Base-by-base conservation (phyloP, 2,113 vertebrate genomes). In the Axis porcinus region DNA sequence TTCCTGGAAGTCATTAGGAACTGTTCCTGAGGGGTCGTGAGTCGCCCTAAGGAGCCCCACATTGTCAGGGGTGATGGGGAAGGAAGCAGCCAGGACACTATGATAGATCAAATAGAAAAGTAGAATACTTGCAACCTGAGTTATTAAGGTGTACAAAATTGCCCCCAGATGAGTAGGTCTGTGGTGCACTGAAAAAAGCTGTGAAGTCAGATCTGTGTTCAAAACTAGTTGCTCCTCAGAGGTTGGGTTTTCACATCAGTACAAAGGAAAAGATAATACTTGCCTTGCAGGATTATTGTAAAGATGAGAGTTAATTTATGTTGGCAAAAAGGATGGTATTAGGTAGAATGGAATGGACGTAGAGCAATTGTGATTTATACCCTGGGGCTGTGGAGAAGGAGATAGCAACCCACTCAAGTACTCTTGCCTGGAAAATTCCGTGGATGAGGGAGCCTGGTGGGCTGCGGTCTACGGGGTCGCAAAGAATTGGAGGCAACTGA, bases 1-100 rank as follows among this genome's bases (percentile, higher is more conserved):
- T 62, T 92, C 94, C 70, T 81, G 54, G 50, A 89, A 97, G 47
- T 91, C 82, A 64, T 94, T 93, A 97, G 85, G 57, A 90, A 52
- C n/a, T 5, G 54, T 76, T 97, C 94, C 96, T 79, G 36, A 54
- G 90, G 27, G 40, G 58, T 50, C 52, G 47, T 87, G 70, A 79
- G 16, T 55, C 86, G 2, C 70, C 50, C 52, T 78, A 88, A 94
- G 43, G 62, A 91, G 57, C 82, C 43, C 74, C 64, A 50, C 40
- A 67, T 87, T 90, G 82, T 79, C 89, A 43, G 62, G 36, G 40
- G 74, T 28, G 8, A 85, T 27, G 28, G 60, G 25, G 5, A 57
- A 84, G 28, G 62, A 95, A 33, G 33, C n/a, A 21, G 79, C 50
- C 33, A 25, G 50, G 36, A 94, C 28, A 54, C 28, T n/a, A 89